These are phyloP conservation scores for Brenthis daphne DNA, from an alignment of 2,888 invertebrate genomes.

Conservation along the genomic window DNA sequence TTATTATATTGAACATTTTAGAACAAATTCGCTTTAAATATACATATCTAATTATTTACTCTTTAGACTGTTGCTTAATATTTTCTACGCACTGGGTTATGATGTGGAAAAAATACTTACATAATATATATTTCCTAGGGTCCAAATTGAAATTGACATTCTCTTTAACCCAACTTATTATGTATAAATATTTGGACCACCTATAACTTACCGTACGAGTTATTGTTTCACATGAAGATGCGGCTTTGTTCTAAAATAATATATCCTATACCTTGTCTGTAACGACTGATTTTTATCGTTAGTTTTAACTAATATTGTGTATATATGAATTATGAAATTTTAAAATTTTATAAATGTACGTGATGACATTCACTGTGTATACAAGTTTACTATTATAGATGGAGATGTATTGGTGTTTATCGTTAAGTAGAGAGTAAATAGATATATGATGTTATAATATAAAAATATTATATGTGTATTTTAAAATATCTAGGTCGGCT, in stretches of 20 bases:
- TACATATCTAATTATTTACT: slow-evolving; percentile 10
- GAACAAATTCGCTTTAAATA: slow-evolving; percentile 12
- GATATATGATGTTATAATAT: slow-evolving; percentile 34
- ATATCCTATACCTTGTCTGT: slow-evolving; percentile 52
- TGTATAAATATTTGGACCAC: neutral
- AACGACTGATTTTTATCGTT: slow-evolving; percentile 77
- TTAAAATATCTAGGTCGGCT: slow-evolving; percentile 24
- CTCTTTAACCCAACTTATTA: neutral
- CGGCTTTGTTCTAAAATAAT: slow-evolving; percentile 20
- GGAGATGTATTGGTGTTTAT: slow-evolving; percentile 57
- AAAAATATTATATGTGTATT: slow-evolving; percentile 29
- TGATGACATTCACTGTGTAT: slow-evolving; percentile 60
- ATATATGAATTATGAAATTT: slow-evolving; percentile 48
- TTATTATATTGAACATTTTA: slow-evolving; percentile 8
- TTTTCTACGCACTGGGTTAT: too few relatives aligned
- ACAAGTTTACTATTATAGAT: slow-evolving; percentile 60
- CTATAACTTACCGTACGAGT: neutral
- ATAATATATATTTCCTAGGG: neutral
- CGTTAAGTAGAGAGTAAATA: slow-evolving; percentile 37
- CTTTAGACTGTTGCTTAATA: too few relatives aligned
- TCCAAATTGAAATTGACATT: neutral
- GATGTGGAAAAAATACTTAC: too few relatives aligned
- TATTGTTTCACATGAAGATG: slow-evolving; percentile 9
- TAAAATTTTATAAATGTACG: slow-evolving; percentile 64
- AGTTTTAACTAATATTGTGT: slow-evolving; percentile 51